These are phyloP conservation scores for Andrena dorsata DNA, from an alignment of 2,888 invertebrate species.

Conservation along the genomic window DNA sequence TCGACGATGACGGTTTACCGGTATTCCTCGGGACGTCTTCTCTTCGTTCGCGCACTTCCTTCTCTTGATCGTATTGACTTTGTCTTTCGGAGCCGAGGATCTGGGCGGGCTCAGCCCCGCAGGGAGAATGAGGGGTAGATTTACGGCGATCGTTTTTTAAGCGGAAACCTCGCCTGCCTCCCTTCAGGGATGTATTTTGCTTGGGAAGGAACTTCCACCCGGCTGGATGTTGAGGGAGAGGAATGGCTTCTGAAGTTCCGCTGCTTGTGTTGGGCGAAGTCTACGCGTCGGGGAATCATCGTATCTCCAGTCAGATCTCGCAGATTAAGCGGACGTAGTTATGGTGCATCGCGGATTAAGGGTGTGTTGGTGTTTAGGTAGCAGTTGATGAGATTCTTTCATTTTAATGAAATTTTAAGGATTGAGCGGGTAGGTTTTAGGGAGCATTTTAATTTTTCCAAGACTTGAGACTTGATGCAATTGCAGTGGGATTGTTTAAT, in stretches of 20 bases:
- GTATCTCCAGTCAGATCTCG: too few species aligned
- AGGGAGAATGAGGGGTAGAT: slow-evolving; percentile 17
- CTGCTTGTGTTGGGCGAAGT: not conserved
- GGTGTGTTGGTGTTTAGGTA: too few species aligned
- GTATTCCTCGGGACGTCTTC: slow-evolving; percentile 42
- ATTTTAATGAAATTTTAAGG: too few species aligned
- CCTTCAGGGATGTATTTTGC: not conserved
- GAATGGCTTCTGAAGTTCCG: not conserved
- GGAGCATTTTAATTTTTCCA: too few species aligned
- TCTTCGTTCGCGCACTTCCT: slow-evolving; percentile 24
- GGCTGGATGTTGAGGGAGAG: not conserved
- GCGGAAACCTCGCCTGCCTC: not conserved
- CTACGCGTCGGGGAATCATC: too few species aligned
- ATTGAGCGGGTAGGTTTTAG: too few species aligned
- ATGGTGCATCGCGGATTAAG: too few species aligned
- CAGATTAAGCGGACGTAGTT: too few species aligned
- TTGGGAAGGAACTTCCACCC: slow-evolving; percentile 1
- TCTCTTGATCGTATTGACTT: slow-evolving; percentile 48
- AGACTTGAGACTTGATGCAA: too few species aligned
- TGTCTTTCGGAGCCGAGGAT: slow-evolving; percentile 46
- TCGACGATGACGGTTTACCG: slow-evolving; percentile 54
- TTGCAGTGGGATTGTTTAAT: too few species aligned
- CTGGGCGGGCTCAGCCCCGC: slow-evolving; percentile 12
- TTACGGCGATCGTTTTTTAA: slow-evolving; percentile 51
- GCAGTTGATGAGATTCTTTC: too few species aligned